Conservation (phyloP, 1,140 invertebrate genomes). For the Macrostomum lignano region DNA sequence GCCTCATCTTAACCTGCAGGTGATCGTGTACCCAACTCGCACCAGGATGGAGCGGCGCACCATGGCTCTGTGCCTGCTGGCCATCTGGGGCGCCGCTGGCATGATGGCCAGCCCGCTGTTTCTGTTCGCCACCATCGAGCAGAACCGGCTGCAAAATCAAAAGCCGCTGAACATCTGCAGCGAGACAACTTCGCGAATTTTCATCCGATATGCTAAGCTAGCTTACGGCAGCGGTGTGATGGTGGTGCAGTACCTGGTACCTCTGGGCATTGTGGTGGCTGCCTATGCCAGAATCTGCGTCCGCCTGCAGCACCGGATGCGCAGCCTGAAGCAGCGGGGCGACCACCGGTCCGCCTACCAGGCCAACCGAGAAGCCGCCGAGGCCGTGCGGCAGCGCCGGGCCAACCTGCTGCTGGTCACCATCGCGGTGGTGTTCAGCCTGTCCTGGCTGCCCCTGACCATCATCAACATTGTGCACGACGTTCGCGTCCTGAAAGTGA, state of each 20-base stretch:
- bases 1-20: constrained; percentile 28
- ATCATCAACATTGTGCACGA: constrained; percentile 50
- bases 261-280: constrained; percentile 45
- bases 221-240: constrained; percentile 53
- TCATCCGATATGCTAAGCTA: constrained; percentile 34
- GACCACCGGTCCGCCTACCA: not conserved
- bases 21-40: constrained; percentile 54
- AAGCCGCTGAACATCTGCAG: not conserved
- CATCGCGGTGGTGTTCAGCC: constrained; percentile 52
- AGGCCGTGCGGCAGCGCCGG: constrained; percentile 37
- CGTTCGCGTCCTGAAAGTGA: too few species aligned
- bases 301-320: constrained; percentile 31
- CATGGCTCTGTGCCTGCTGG: constrained; percentile 37
- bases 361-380: constrained; percentile 13
- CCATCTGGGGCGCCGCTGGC: constrained; percentile 48
- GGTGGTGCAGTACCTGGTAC: constrained; percentile 50
- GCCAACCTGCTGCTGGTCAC: constrained; percentile 49
- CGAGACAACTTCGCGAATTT: not conserved
- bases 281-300: constrained; percentile 33
- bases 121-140: constrained; percentile 30
- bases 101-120: constrained; percentile 46
- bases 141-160: constrained; percentile 28
- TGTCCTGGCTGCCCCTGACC: constrained; percentile 59
- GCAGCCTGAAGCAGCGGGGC: constrained; percentile 5
- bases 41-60: constrained; percentile 43